phyloP scores from a whole-genome alignment of 2,797 vertebrate species.

The Pantherophis alleghaniensis region DNA sequence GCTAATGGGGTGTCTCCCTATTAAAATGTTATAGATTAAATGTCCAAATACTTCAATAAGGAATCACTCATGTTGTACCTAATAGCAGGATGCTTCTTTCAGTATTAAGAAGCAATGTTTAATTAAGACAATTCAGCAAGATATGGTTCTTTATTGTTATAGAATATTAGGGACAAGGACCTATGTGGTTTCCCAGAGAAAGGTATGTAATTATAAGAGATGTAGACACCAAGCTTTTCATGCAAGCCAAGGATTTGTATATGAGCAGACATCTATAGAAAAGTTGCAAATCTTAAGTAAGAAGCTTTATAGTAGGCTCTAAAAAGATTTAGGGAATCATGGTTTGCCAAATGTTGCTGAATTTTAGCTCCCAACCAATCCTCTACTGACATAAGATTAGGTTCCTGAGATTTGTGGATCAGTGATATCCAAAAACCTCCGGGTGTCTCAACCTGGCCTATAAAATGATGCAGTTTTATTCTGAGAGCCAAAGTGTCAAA shows the following conservation, averaged over 20 bases:
- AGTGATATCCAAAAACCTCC: not conserved
- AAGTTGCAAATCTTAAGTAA: not conserved
- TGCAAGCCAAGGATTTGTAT: not conserved
- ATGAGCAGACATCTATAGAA: not conserved
- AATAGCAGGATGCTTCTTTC: conserved; percentile 29
- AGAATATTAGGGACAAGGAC: not conserved
- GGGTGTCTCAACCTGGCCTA: not conserved
- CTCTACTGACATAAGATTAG: not conserved
- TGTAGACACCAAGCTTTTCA: not conserved
- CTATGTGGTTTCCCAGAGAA: not conserved
- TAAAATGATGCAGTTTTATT: not conserved
- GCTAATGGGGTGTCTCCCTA: not conserved
- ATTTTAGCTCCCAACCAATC: not conserved
- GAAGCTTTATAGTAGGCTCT: not conserved
- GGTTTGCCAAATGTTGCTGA: not conserved
- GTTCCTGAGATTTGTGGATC: not conserved
- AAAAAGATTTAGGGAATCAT: not conserved
- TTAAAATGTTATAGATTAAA: not conserved
- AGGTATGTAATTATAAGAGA: not conserved
- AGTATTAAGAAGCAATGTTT: conserved; percentile 15
- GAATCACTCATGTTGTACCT: conserved; percentile 15
- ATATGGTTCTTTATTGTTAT: not conserved
- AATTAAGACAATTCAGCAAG: conserved; percentile 39
- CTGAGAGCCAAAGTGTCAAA: not conserved
- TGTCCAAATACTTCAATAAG: conserved; percentile 4